A percentile compares a stretch with the other conserved stretches of the same genome.
Evolutionary conservation across 2,888 invertebrate species (phyloP).

Genomic region (Syritta pipiens): DNA sequence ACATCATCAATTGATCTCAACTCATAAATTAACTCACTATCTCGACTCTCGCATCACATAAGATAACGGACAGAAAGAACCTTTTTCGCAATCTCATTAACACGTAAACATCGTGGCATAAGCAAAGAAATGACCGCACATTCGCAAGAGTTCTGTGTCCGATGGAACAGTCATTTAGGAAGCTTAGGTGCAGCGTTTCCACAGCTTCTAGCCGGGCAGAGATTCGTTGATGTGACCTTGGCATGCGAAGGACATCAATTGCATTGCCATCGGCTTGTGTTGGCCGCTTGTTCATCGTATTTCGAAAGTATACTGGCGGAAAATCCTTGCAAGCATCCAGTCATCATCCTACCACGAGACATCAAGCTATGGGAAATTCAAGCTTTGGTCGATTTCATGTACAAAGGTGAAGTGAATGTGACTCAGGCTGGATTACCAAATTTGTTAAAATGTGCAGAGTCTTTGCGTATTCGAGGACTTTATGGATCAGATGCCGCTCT

Average conservation of each 20-base stretch:
- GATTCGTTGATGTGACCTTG: slow-evolving; percentile 92
- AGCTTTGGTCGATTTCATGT: slow-evolving; percentile 93
- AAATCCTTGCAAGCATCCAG: slow-evolving; percentile 92
- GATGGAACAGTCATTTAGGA: slow-evolving; percentile 79
- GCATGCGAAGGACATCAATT: slow-evolving; percentile 91
- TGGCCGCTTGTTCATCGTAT: slow-evolving; percentile 92
- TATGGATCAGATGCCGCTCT: slow-evolving; percentile 78
- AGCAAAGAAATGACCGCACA: slow-evolving; percentile 60
- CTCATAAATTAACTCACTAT: not conserved
- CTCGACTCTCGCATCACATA: no score
- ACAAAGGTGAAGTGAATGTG: slow-evolving; percentile 93
- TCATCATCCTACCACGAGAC: slow-evolving; percentile 89
- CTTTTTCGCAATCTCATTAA: not conserved
- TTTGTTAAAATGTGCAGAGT: slow-evolving; percentile 90
- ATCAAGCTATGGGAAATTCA: slow-evolving; percentile 92
- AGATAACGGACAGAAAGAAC: no score
- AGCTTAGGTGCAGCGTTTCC: slow-evolving; percentile 79
- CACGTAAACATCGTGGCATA: slow-evolving; percentile 41
- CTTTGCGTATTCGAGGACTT: slow-evolving; percentile 88
- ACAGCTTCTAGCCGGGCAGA: slow-evolving; percentile 78
- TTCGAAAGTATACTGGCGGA: slow-evolving; percentile 89
- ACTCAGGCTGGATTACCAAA: slow-evolving; percentile 91
- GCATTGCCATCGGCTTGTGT: slow-evolving; percentile 91
- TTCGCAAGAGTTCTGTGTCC: slow-evolving; percentile 79
- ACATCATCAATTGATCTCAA: slow-evolving; percentile 15